These are phyloP conservation scores for Alexandromys fortis DNA, from an alignment of 2,113 vertebrate species.

Conservation along the genomic window DNA sequence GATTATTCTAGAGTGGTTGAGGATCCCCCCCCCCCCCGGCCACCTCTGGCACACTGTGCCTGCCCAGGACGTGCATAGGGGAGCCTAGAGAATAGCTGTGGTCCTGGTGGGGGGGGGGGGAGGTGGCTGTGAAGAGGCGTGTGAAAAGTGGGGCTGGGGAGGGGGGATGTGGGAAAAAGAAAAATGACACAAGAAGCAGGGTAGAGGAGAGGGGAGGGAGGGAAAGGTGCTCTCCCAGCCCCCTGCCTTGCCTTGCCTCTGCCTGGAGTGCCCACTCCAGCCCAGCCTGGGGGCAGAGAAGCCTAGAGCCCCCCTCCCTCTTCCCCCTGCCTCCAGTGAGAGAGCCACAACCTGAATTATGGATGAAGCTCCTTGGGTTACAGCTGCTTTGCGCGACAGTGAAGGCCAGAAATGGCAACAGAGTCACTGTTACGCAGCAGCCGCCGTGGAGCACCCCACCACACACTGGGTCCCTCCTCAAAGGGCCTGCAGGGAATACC, in stretches of 20 bases:
- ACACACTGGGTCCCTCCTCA: constrained; percentile 85
- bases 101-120: neutral
- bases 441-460: constrained; percentile 81
- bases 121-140: neutral
- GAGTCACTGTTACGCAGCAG: constrained; percentile 87
- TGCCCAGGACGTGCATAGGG: neutral
- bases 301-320: constrained; percentile 79
- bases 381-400: constrained; percentile 81
- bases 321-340: constrained; percentile 80
- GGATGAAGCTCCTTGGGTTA: constrained; percentile 89
- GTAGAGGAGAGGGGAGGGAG: neutral
- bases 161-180: neutral
- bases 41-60: neutral
- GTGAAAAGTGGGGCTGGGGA: neutral
- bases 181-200: neutral
- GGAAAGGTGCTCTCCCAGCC: neutral
- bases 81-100: neutral
- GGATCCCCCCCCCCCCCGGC: neutral
- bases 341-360: constrained; percentile 86
- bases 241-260: neutral
- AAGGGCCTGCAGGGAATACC: neutral
- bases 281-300: constrained; percentile 65
- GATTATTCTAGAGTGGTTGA: neutral
- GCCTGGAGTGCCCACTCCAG: neutral
- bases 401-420: constrained; percentile 90